Percentiles rank a stretch among this genome's conserved stretches.
Evolutionary conservation across 2,888 invertebrate genomes (phyloP).

Genomic region (Folsomia candida): DNA sequence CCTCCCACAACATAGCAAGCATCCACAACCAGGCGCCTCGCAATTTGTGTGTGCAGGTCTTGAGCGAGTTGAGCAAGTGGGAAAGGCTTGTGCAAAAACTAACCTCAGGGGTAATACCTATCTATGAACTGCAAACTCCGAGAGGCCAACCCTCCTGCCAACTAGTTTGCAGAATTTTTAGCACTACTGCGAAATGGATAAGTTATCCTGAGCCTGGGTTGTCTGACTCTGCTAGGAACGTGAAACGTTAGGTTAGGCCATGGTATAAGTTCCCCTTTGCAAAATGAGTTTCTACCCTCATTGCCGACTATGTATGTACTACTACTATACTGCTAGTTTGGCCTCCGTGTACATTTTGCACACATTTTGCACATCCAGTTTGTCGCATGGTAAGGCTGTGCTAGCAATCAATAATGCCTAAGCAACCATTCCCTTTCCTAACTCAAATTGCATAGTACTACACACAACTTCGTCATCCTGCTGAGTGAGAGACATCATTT

Average conservation of each 20-base stretch:
- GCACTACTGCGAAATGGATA: background rate
- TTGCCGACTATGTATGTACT: background rate
- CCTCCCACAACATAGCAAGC: background rate
- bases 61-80: background rate
- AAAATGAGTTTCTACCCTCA: background rate
- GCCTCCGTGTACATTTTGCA: background rate
- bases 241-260: background rate
- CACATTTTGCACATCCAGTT: too few relatives aligned
- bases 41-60: background rate
- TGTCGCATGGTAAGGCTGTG: too few relatives aligned
- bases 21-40: too few relatives aligned
- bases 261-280: background rate
- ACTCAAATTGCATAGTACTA: background rate
- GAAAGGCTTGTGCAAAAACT: background rate
- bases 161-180: constrained; percentile 4
- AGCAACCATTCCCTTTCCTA: constrained; percentile 16
- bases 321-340: too few relatives aligned
- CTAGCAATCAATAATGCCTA: too few relatives aligned
- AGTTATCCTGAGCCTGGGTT: background rate
- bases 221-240: background rate
- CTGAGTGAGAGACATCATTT: background rate
- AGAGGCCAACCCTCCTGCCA: background rate
- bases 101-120: background rate
- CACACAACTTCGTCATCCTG: too few relatives aligned
- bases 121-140: background rate